A percentile compares a stretch with the other conserved stretches of the same genome.
These are phyloP conservation scores for Leucosticte australis DNA, from an alignment of 2,113 vertebrate genomes.

Conservation along the genomic window DNA sequence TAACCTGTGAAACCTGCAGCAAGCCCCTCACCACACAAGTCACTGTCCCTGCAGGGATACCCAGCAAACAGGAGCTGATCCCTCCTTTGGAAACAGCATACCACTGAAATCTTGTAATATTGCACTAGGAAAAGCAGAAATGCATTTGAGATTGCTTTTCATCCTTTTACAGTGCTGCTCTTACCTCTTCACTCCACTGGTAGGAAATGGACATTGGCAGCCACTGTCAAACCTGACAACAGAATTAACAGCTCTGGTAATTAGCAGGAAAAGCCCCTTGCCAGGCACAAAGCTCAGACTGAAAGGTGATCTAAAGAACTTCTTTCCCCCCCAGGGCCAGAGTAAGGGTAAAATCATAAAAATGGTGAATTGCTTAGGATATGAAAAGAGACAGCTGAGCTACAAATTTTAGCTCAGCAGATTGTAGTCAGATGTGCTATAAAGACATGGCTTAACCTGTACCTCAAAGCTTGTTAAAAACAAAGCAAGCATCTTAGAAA, in stretches of 20 bases:
- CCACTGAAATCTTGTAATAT: not conserved
- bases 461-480: constrained; percentile 13
- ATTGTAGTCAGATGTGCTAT: not conserved
- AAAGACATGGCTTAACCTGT: constrained; percentile 4
- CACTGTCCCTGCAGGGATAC: not conserved
- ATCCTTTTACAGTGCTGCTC: not conserved
- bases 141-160: not conserved
- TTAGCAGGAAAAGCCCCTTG: not conserved
- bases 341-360: constrained; percentile 17
- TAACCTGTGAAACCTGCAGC: not conserved
- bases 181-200: not conserved
- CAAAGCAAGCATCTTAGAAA: not conserved
- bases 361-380: constrained; percentile 11
- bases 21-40: not conserved
- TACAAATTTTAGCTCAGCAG: not conserved
- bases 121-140: not conserved
- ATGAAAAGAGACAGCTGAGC: not conserved
- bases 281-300: not conserved
- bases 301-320: not conserved
- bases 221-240: not conserved
- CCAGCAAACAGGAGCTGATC: not conserved
- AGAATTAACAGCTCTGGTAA: constrained; percentile 45
- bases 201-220: constrained; percentile 4
- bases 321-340: not conserved
- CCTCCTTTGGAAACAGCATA: not conserved